Conservation (phyloP, 2,113 vertebrate species). For the Siniperca knerii region DNA sequence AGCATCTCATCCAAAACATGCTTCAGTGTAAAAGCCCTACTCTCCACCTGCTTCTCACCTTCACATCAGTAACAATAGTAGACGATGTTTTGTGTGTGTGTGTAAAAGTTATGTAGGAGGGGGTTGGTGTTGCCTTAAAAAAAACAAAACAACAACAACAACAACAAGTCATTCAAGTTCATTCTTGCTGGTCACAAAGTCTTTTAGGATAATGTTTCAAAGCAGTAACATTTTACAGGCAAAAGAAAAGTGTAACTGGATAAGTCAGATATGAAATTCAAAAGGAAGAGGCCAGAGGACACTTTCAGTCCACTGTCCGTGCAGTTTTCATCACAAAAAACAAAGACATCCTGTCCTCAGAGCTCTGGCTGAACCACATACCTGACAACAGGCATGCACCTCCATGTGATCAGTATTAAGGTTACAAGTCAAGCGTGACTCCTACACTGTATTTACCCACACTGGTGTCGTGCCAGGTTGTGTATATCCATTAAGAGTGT, state of each 20-base stretch:
- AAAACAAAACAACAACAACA: too few relatives aligned
- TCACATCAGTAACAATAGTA: not conserved
- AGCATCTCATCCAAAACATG: slow-evolving; percentile 10
- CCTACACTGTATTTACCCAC: not conserved
- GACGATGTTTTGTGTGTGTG: too few relatives aligned
- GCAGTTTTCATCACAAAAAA: not conserved
- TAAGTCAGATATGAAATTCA: not conserved
- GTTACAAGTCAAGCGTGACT: not conserved
- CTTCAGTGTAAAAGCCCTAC: not conserved
- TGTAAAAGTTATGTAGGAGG: not conserved
- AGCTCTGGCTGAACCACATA: slow-evolving; percentile 17
- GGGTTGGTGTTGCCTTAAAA: too few relatives aligned
- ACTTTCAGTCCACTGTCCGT: not conserved
- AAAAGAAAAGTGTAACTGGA: not conserved
- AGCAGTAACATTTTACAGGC: not conserved
- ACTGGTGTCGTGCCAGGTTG: not conserved
- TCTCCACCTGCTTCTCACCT: not conserved
- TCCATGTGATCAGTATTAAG: not conserved
- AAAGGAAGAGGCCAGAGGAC: not conserved
- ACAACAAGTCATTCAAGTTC: not conserved
- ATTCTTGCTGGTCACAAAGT: not conserved
- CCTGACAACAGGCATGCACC: slow-evolving; percentile 4
- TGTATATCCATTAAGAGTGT: not conserved
- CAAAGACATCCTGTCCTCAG: not conserved
- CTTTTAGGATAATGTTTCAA: not conserved